Evolutionary conservation across 2,888 invertebrate species (phyloP).

Genomic region (Mimas tiliae): DNA sequence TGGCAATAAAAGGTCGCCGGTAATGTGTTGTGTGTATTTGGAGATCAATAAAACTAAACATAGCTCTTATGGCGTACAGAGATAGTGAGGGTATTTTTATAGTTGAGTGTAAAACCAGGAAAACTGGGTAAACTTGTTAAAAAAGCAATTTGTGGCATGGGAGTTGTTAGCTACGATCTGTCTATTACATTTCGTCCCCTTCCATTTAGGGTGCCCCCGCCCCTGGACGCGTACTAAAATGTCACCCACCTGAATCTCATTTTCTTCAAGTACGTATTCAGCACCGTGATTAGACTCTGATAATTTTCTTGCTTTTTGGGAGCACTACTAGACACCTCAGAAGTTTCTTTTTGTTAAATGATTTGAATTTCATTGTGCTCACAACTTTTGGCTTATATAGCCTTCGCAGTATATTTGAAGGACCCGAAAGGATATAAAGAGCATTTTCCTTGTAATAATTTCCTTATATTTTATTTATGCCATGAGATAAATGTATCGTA

Average conservation of each 20-base stretch:
- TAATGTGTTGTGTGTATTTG: constrained; percentile 31
- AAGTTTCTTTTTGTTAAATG: constrained; percentile 10
- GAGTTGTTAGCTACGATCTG: constrained; percentile 48
- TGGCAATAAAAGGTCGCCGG: constrained; percentile 31
- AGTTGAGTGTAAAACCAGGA: constrained; percentile 43
- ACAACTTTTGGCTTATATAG: not conserved
- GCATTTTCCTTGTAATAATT: constrained; percentile 1
- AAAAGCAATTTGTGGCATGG: constrained; percentile 54
- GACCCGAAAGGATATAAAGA: not conserved
- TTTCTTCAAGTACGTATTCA: constrained; percentile 58
- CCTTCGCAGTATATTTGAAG: not conserved
- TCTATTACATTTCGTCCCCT: constrained; percentile 53
- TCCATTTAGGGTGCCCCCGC: constrained; percentile 43
- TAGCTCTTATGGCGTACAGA: not conserved
- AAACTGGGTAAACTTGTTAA: constrained; percentile 50
- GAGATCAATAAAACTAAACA: not conserved
- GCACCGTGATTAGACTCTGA: constrained; percentile 17
- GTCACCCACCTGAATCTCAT: constrained; percentile 58
- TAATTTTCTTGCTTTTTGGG: constrained; percentile 28
- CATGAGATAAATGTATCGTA: not conserved
- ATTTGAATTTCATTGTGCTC: constrained; percentile 3
- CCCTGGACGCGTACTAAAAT: constrained; percentile 43
- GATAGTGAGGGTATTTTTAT: constrained; percentile 35
- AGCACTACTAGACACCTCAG: not conserved
- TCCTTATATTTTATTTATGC: constrained; percentile 1